Base-by-base conservation (phyloP, 2,797 vertebrate species). In the Synanceia verrucosa region DNA sequence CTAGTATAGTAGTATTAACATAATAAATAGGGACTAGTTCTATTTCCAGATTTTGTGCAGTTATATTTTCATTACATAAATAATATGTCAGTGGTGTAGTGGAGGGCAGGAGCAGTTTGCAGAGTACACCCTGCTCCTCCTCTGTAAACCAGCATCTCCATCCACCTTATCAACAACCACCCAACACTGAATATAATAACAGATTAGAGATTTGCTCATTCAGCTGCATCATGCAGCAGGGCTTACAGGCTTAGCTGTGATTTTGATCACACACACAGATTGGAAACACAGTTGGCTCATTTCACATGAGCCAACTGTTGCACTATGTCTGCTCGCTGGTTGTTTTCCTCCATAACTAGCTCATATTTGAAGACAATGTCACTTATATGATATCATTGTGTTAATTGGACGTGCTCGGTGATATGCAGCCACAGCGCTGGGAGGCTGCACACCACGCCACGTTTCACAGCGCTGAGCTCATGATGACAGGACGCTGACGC, bases 381-480 rank as follows among this genome's bases (percentile, higher is more conserved):
- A 82, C 39, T 73, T 23, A 21, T 52, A 61, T 69, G 73, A 82
- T 68, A 69, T 84, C 68, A 84, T 80, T 70, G 60, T 69, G 66
- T 72, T 86, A 86, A 81, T 81, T 83, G 66, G 81, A 74, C 70
- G 50, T 34, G 63, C 64, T 68, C 56, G 48, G 59, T 65, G 57
- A 51, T 47, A 47, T 63, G 33, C 34, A n/a, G 26, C 11, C 46
- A 29, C 23, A 60, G 58, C 18, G 73, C 70, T 78, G 47, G 63
- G 70, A 80, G 73, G 66, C 63, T 34, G 57, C 52, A 59, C 33
- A 39, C n/a, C 41, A 43, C n/a, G 44, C 55, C 39, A 21, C 59
- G 72, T 71, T 62, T 73, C 73, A 76, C 51, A 62, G 46, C 6
- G 44, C 61, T 64, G 52, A 78, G 77, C 76, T 75, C 41, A 60